These are phyloP conservation scores for Ceryle rudis DNA, from an alignment of 2,797 vertebrate species.

Conservation along the genomic window DNA sequence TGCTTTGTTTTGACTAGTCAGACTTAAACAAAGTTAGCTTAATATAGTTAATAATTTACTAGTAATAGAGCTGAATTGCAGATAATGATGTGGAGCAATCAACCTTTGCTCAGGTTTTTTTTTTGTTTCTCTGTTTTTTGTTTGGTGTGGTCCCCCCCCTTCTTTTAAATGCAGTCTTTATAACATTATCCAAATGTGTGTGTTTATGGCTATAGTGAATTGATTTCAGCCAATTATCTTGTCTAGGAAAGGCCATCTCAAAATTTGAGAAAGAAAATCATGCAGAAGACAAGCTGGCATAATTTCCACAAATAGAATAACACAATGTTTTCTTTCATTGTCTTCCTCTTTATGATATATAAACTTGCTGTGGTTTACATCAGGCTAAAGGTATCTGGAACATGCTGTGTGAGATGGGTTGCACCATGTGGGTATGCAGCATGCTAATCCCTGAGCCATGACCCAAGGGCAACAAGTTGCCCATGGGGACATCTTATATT, in stretches of 20 bases:
- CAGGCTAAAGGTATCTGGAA: neutral
- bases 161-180: conserved; percentile 5
- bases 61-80: conserved; percentile 25
- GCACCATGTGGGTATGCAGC: neutral
- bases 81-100: conserved; percentile 35
- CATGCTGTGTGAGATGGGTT: accelerated
- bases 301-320: neutral
- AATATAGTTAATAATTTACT: conserved; percentile 56
- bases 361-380: neutral
- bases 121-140: too few species aligned
- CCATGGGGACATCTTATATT: accelerated
- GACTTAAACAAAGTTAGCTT: conserved; percentile 8
- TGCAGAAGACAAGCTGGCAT: neutral
- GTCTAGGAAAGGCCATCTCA: neutral
- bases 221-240: neutral
- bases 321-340: neutral
- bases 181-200: neutral
- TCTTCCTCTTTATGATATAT: neutral
- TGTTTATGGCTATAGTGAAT: neutral
- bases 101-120: neutral
- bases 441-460: neutral
- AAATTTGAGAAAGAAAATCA: neutral
- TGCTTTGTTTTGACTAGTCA: neutral
- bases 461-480: neutral
- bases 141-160: neutral